Percentiles rank a stretch among this genome's conserved stretches.
phyloP scores from a whole-genome alignment of 1,140 invertebrate genomes.

The Maniola jurtina region DNA sequence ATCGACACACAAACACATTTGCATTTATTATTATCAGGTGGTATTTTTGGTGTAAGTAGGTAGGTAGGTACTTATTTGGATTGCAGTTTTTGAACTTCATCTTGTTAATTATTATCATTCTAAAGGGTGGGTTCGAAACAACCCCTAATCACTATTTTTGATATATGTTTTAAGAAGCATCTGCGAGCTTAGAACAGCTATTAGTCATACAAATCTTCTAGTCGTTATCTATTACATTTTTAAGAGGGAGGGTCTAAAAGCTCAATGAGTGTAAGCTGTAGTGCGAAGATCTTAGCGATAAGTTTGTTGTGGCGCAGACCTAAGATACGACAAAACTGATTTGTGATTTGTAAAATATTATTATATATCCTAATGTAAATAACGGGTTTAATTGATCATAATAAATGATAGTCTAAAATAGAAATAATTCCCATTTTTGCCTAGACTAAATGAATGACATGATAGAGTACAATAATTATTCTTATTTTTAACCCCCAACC shows the following conservation, averaged over 20 bases:
- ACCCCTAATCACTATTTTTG: slow-evolving; percentile 72
- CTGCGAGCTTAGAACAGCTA: slow-evolving; percentile 50
- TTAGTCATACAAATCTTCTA: slow-evolving; percentile 50
- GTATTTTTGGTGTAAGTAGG: too few species aligned
- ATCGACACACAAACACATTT: too few species aligned
- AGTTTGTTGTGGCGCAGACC: background rate
- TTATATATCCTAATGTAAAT: too few species aligned
- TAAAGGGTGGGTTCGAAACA: slow-evolving; percentile 10
- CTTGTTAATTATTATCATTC: too few species aligned
- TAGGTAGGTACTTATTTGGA: too few species aligned
- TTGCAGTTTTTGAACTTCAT: too few species aligned
- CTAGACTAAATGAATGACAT: background rate
- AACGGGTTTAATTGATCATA: too few species aligned
- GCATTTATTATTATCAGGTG: too few species aligned
- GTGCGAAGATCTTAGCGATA: slow-evolving; percentile 19
- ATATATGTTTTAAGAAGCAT: slow-evolving; percentile 51
- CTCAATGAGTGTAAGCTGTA: slow-evolving; percentile 8
- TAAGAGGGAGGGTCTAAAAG: slow-evolving; percentile 16
- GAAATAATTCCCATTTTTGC: background rate
- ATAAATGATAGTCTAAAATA: background rate
- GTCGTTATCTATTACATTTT: slow-evolving; percentile 19
- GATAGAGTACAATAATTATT: too few species aligned
- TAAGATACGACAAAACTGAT: background rate
- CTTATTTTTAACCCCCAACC: too few species aligned
- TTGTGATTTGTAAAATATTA: too few species aligned